These are phyloP conservation scores for Dinothrombium tinctorium DNA, from an alignment of 1,140 invertebrate genomes.

Conservation along the genomic window DNA sequence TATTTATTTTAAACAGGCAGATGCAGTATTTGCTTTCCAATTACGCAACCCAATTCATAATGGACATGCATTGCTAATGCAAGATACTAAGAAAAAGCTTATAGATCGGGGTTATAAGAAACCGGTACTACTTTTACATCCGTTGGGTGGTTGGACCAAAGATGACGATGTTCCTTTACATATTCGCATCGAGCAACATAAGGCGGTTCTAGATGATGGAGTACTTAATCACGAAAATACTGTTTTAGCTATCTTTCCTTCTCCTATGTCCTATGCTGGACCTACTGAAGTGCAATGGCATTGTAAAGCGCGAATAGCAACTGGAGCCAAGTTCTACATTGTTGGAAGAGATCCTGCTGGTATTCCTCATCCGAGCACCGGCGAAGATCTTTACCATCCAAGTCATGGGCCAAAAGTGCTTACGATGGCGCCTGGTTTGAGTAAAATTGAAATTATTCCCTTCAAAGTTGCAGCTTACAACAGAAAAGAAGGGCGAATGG, in stretches of 20 bases:
- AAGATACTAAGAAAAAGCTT: slow-evolving; percentile 63
- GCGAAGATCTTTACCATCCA: slow-evolving; percentile 74
- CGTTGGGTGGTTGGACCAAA: slow-evolving; percentile 92
- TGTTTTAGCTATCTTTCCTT: slow-evolving; percentile 91
- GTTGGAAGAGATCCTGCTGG: slow-evolving; percentile 96
- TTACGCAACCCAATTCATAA: slow-evolving; percentile 96
- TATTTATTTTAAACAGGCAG: slow-evolving; percentile 34
- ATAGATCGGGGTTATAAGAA: slow-evolving; percentile 69
- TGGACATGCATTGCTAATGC: slow-evolving; percentile 92
- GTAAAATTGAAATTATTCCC: slow-evolving; percentile 78
- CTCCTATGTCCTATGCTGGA: slow-evolving; percentile 98
- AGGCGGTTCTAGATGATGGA: slow-evolving; percentile 60
- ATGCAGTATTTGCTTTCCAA: slow-evolving; percentile 82
- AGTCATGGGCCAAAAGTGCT: slow-evolving; percentile 69
- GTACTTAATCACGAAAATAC: slow-evolving; percentile 62
- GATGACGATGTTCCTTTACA: slow-evolving; percentile 90
- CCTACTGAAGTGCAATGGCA: slow-evolving; percentile 99
- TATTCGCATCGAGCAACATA: slow-evolving; percentile 45
- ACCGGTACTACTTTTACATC: slow-evolving; percentile 82
- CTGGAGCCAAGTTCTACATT: slow-evolving; percentile 94
- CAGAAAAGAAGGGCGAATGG: slow-evolving; percentile 55
- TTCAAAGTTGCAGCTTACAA: slow-evolving; percentile 96
- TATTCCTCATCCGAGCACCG: slow-evolving; percentile 67
- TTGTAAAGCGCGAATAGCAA: slow-evolving; percentile 80
- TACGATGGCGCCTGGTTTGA: slow-evolving; percentile 71